Percentiles rank a stretch among this genome's conserved stretches.
phyloP scores from a whole-genome alignment of 2,888 invertebrate genomes.

The Hydraecia micacea region DNA sequence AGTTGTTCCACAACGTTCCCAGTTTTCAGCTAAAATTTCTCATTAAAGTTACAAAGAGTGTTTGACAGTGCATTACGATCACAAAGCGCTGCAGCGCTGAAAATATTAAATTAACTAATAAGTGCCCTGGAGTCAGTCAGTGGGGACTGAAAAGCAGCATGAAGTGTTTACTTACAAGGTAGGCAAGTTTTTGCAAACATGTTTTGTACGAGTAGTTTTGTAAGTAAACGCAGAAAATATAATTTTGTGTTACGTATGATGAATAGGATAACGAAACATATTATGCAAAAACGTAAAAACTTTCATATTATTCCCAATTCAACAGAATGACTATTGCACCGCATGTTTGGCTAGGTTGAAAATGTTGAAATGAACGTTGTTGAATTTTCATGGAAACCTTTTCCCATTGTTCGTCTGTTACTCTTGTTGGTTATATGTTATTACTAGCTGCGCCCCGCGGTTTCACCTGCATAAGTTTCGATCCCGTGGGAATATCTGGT shows the following conservation, averaged over 20 bases:
- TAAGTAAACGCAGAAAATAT: background rate
- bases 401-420: background rate
- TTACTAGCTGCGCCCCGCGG: no score
- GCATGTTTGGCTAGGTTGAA: background rate
- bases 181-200: background rate
- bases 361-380: background rate
- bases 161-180: slow-evolving; percentile 3
- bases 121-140: slow-evolving; percentile 22
- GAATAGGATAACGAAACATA: background rate
- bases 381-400: background rate
- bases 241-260: background rate
- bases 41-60: slow-evolving; percentile 54
- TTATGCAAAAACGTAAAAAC: background rate
- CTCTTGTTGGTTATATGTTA: background rate
- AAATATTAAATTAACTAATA: slow-evolving; percentile 44
- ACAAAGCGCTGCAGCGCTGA: slow-evolving; percentile 41
- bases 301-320: background rate
- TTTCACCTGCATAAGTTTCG: no score
- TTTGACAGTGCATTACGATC: slow-evolving; percentile 43
- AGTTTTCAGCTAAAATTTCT: slow-evolving; percentile 48
- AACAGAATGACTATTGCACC: background rate
- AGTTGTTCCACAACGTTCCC: slow-evolving; percentile 39
- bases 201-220: background rate
- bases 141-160: background rate
- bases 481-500: no score